phyloP scores from a whole-genome alignment of 2,888 invertebrate species.

The Dugesia japonica region DNA sequence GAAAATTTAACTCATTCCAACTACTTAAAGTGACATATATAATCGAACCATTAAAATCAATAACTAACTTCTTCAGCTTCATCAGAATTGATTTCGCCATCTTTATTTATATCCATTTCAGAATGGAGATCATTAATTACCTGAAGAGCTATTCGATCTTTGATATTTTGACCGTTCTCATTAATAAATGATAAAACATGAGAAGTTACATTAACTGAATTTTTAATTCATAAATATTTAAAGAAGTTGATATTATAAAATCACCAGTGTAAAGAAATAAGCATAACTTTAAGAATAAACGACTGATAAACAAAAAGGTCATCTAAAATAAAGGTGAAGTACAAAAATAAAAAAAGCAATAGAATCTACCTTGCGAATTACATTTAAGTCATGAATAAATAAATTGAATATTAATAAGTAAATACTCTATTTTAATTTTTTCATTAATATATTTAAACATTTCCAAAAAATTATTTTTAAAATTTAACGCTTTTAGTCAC shows the following conservation, averaged over 20 bases:
- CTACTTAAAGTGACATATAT: too few species aligned
- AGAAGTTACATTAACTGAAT: neutral
- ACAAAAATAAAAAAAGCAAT: neutral
- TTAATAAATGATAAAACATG: neutral
- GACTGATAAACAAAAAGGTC: neutral
- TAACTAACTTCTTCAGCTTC: slow-evolving; percentile 16
- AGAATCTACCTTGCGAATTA: neutral
- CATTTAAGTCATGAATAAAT: too few species aligned
- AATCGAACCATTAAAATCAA: too few species aligned
- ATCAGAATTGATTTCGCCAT: slow-evolving; percentile 6
- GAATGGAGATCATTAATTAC: neutral
- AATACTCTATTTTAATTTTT: neutral
- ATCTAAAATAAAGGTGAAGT: neutral
- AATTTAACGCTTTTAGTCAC: too few species aligned
- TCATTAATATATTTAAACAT: neutral
- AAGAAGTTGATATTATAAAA: neutral
- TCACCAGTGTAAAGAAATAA: neutral
- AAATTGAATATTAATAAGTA: neutral
- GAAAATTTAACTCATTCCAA: too few species aligned
- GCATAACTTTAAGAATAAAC: neutral
- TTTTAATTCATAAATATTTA: neutral
- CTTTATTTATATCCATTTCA: slow-evolving; percentile 10
- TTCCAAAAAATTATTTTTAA: too few species aligned
- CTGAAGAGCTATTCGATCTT: neutral
- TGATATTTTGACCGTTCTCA: neutral